Percentiles rank a stretch among this genome's conserved stretches.
These are phyloP conservation scores for Chironomus riparius DNA, from an alignment of 2,888 invertebrate species.

Conservation along the genomic window DNA sequence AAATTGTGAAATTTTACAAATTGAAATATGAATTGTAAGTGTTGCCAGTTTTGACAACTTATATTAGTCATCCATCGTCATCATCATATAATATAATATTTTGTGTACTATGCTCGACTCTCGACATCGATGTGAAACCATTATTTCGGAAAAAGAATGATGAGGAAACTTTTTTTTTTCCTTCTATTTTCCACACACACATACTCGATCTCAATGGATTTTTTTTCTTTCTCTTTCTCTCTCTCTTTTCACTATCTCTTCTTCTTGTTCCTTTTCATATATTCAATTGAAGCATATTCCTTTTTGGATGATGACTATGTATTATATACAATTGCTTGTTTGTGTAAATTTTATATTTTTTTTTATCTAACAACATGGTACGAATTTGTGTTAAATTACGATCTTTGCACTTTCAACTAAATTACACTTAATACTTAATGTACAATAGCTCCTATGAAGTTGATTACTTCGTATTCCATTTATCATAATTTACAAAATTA, in stretches of 20 bases:
- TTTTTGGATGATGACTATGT: background rate
- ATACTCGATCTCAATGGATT: background rate
- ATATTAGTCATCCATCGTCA: conserved; percentile 11
- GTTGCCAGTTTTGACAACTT: background rate
- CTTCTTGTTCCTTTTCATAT: background rate
- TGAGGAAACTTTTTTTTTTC: conserved; percentile 8
- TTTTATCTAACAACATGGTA: background rate
- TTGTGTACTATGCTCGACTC: background rate
- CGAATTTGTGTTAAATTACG: background rate
- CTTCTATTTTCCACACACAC: conserved; percentile 12
- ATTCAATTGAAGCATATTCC: conserved; percentile 6
- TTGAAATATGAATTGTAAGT: no score
- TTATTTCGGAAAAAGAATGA: conserved; percentile 10
- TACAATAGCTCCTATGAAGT: no score
- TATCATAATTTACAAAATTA: background rate
- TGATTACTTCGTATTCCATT: no score
- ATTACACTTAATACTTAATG: background rate
- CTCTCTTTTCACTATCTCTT: background rate
- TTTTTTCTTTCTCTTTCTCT: background rate
- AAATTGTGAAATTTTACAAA: no score
- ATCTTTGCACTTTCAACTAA: background rate
- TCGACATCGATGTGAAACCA: background rate
- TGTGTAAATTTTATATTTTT: background rate
- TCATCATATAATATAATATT: background rate
- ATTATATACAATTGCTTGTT: background rate